Percentiles rank a stretch among this genome's conserved stretches.
phyloP scores from a whole-genome alignment of 1,140 invertebrate species.

The Calliphora vicina region DNA sequence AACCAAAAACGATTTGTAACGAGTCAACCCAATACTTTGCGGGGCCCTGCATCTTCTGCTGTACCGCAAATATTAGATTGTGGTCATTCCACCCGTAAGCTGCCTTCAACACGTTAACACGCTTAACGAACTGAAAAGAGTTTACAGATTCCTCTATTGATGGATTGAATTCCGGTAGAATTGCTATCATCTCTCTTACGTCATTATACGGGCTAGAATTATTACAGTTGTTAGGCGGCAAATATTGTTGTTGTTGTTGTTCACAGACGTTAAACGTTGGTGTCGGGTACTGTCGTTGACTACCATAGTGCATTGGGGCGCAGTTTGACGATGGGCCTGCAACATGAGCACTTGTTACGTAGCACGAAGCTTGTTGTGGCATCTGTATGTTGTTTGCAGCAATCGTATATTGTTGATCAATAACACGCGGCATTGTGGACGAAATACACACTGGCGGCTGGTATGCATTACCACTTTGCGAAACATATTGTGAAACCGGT shows the following conservation, averaged over 20 bases:
- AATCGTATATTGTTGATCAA: background rate
- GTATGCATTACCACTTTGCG: background rate
- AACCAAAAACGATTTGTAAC: background rate
- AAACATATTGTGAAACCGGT: background rate
- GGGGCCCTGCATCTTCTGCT: background rate
- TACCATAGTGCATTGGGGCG: background rate
- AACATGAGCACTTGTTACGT: background rate
- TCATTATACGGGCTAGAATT: background rate
- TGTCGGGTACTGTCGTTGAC: background rate
- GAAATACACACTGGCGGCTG: background rate
- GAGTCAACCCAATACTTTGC: background rate
- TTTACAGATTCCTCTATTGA: background rate
- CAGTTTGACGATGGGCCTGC: background rate
- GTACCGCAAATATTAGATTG: constrained; percentile 19
- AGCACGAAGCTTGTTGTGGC: background rate
- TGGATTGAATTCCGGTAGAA: background rate
- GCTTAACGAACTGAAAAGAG: constrained; percentile 11
- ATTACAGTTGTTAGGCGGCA: background rate
- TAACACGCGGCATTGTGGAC: background rate
- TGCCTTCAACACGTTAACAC: constrained; percentile 1
- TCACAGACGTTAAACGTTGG: background rate
- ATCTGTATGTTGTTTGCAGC: background rate
- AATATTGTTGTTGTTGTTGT: background rate
- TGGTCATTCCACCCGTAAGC: background rate
- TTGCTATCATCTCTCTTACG: background rate